A percentile compares a stretch with the other conserved stretches of the same genome.
Conservation (phyloP, 2,888 invertebrate species). For the Salpingus planirostris region DNA sequence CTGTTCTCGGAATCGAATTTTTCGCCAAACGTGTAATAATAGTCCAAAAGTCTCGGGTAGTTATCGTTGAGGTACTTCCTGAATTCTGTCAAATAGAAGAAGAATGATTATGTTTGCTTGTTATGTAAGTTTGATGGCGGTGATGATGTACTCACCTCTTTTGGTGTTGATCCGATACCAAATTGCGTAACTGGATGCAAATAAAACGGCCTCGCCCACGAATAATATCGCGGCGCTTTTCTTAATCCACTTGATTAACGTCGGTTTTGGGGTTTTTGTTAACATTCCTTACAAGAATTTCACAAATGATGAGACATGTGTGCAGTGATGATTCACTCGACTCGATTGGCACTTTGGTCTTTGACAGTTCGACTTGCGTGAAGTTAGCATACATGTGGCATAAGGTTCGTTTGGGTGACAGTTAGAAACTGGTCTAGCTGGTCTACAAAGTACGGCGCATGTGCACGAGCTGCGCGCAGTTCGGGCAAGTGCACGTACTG, state of each 20-base stretch:
- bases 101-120: slow-evolving; percentile 2
- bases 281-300: no score
- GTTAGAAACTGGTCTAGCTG: no score
- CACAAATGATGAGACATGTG: no score
- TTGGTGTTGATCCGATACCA: slow-evolving; percentile 63
- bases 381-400: no score
- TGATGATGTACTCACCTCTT: slow-evolving; percentile 48
- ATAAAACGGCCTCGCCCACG: slow-evolving; percentile 49
- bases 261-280: slow-evolving; percentile 52
- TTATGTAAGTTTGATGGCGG: background rate
- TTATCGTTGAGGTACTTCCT: slow-evolving; percentile 59
- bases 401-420: no score
- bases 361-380: no score
- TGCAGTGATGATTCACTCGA: no score
- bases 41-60: slow-evolving; percentile 55
- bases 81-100: slow-evolving; percentile 48
- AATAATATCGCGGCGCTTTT: slow-evolving; percentile 49
- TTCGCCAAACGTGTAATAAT: slow-evolving; percentile 64
- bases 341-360: no score
- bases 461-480: no score
- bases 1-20: slow-evolving; percentile 44
- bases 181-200: slow-evolving; percentile 53
- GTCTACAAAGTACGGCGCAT: no score
- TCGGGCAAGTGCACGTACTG: no score
- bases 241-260: slow-evolving; percentile 40